Base-by-base conservation (phyloP, 2,888 invertebrate species). In the Geotrupes spiniger region DNA sequence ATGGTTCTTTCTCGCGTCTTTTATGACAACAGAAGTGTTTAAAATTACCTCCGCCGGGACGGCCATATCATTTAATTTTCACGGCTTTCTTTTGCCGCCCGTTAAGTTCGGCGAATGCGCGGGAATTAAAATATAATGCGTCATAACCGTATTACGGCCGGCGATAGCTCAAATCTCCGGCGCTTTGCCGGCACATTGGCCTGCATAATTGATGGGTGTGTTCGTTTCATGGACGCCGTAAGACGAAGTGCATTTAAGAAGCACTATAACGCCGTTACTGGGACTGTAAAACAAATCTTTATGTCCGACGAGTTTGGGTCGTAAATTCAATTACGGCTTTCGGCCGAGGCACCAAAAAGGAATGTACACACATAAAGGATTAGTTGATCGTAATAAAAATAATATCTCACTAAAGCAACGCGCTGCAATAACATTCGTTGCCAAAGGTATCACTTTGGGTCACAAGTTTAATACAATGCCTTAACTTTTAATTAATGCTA, bases 1-100 rank as follows among this genome's bases (percentile, higher is more conserved):
- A 70, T 63, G 66, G 67, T 66, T 68, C 66, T 70, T 70, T 70
- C 66, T 65, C 68, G 67, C 67, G 64, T 66, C 71, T 70, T 71
- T 72, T 69, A 70, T 64, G 68, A 67, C 71, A 66, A 65, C 68
- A 69, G 71, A 71, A 72, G 71, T 72, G 71, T 72, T 72, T 72
- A 70, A 69, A 71, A 72, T 72, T 71, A 66, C 69, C 66, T 67
- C 70, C 70, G 61, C 49, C 27, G 69, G 68, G 70, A 70, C 66
- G 62, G 65, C 59, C 66, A 63, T 70, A 69, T 71, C 71, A 71
- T 72, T 72, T 72, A 72, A 71, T 71, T 72, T 72, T 72, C 72
- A 72, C 71, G 59, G 61, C 52, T 58, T 62, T 62, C 60, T 57
- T 57, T 57, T 59, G 38, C 58, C 56, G 63, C 62, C n/a, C 59